Evolutionary conservation across 2,113 vertebrate genomes (phyloP).

Genomic region (Silurus asotus): DNA sequence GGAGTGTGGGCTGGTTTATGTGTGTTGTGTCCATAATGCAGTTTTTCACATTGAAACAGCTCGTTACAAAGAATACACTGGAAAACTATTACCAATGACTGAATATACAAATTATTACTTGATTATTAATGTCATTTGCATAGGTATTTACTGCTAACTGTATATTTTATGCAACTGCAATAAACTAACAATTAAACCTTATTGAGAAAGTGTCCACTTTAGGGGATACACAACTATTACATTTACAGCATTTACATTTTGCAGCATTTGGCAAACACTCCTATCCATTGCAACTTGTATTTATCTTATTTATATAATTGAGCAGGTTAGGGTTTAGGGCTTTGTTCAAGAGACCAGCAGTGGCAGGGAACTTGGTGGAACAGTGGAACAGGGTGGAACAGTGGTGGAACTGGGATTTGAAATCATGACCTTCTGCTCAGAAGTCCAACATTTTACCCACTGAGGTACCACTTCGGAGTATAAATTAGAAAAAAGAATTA

Average conservation of each 20-base stretch:
- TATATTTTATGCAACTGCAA: not conserved
- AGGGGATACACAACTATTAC: not conserved
- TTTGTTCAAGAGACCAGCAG: too few species aligned
- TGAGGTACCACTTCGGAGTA: too few species aligned
- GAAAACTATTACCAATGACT: not conserved
- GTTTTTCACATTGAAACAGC: not conserved
- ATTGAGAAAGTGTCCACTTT: too few species aligned
- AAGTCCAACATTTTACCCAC: too few species aligned
- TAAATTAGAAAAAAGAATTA: not conserved
- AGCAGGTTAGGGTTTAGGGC: too few species aligned
- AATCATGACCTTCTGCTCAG: too few species aligned
- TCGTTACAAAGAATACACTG: not conserved
- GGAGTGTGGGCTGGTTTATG: conserved; percentile 11
- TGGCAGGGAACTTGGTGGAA: too few species aligned
- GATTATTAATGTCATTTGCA: not conserved
- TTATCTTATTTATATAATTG: too few species aligned
- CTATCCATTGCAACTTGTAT: too few species aligned
- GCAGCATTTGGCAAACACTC: too few species aligned
- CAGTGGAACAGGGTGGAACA: too few species aligned
- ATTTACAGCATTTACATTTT: not conserved
- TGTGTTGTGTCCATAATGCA: not conserved
- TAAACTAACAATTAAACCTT: not conserved
- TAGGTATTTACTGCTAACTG: conserved; percentile 5
- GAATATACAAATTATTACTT: not conserved
- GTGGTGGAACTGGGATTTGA: too few species aligned